Conservation (phyloP, 2,113 vertebrate species). For the Monopterus albus region DNA sequence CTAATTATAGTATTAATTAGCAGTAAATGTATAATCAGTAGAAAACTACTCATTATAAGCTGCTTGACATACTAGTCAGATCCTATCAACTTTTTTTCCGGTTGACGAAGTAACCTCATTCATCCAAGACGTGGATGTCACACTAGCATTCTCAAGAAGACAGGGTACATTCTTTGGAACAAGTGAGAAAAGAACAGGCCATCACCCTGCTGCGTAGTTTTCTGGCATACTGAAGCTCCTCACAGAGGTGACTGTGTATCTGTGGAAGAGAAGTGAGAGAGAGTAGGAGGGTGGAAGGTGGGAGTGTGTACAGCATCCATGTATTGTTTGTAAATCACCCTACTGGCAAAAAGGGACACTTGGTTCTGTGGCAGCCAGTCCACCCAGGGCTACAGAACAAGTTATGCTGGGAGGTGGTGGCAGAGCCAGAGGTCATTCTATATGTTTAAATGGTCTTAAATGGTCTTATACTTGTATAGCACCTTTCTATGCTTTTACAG, state of each 20-base stretch:
- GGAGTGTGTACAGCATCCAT: conserved; percentile 76
- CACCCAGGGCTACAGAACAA: conserved; percentile 61
- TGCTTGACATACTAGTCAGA: conserved; percentile 38
- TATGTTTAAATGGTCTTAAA: too few species aligned
- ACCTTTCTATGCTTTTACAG: too few species aligned
- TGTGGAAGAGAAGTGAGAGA: conserved; percentile 71
- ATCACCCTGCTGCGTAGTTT: conserved; percentile 67
- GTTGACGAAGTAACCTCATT: conserved; percentile 55
- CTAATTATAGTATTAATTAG: conserved; percentile 28
- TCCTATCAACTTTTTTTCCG: conserved; percentile 25
- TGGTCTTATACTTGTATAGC: too few species aligned
- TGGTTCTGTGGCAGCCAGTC: conserved; percentile 70
- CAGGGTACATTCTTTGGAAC: conserved; percentile 63
- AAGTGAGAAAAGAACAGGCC: conserved; percentile 68
- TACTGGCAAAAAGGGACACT: conserved; percentile 76
- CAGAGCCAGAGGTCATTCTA: conserved; percentile 58
- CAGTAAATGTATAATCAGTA: too few species aligned
- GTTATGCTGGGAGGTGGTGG: conserved; percentile 50
- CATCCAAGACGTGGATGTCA: conserved; percentile 38
- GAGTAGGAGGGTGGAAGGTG: conserved; percentile 75
- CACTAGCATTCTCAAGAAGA: conserved; percentile 54
- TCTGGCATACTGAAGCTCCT: conserved; percentile 69
- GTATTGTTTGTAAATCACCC: conserved; percentile 82
- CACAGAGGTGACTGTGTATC: conserved; percentile 70
- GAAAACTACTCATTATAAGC: conserved; percentile 43